Evolutionary conservation across 1,140 invertebrate species (phyloP), one percentile per base, ranked within the genome.

Genomic region (Hylyphantes graminicola): DNA sequence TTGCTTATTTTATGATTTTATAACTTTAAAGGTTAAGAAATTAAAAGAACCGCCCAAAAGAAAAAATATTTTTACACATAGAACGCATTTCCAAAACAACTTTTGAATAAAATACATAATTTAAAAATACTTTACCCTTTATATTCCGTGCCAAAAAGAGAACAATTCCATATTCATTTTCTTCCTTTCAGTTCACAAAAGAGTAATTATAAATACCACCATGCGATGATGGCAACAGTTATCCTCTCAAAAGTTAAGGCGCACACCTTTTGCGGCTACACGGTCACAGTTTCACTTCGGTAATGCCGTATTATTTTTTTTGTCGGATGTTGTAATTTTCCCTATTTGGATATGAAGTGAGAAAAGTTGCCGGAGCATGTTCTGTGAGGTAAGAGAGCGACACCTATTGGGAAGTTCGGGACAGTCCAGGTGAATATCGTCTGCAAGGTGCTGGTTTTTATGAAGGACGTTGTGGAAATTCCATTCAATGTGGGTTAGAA

Each of bases 281-380:
- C 76, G 64, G n/a, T 78, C 19, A 51, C 19, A 17, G 76, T 78
- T 78, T 78, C 76, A 55, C 64, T 51, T 78, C 61, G 63, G 53
- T 67, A 21, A 65, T 78, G 76, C 61, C 76, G 59, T 65, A 51
- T 51, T 63, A 67, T 65, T 19, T 35, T n/a, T 19, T 65, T 67
- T 48, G 61, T 35, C 57, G n/a, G 48, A 21, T 48, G 76, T 51
- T 53, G 53, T 54, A 67, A 78, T 78, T 78, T 78, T 78, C 76
- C 76, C 76, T 67, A 78, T 78, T 78, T 78, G 64, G 76, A 55
- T 54, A 78, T 78, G 63, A 78, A 76, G 74, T 63, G 74, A 76
- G 68, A 70, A 63, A 76, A 63, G 74, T 63, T 76, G 74, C 48
- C 51, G 48, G 63, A 65, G 64, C 76, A 13, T 78, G 76, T 78